Percentiles rank a stretch among this genome's conserved stretches.
These are phyloP conservation scores for Heliothis subflexa DNA, from an alignment of 1,140 invertebrate species.

Conservation along the genomic window DNA sequence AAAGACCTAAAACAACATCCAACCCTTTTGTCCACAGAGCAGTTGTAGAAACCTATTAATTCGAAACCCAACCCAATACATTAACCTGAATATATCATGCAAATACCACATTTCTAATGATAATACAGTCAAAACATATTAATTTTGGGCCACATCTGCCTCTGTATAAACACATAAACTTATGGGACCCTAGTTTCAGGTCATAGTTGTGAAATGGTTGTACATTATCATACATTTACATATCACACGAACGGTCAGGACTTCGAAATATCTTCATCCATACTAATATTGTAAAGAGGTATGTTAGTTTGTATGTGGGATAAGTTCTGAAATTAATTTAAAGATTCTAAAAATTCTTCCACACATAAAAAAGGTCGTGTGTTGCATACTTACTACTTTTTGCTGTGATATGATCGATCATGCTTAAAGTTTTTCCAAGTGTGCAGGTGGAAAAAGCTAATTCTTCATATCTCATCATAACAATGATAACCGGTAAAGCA, in stretches of 20 bases:
- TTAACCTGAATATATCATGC: slow-evolving; percentile 35
- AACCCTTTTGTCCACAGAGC: not conserved
- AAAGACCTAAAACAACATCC: not conserved
- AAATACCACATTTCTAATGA: slow-evolving; percentile 46
- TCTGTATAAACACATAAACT: slow-evolving; percentile 71
- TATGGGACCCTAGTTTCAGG: slow-evolving; percentile 63
- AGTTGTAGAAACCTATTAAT: not conserved
- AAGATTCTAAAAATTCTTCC: too few relatives aligned
- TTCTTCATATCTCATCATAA: too few relatives aligned
- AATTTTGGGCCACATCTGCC: slow-evolving; percentile 76
- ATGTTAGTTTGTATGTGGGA: slow-evolving; percentile 5
- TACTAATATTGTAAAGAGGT: slow-evolving; percentile 8
- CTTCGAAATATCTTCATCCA: not conserved
- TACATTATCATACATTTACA: slow-evolving; percentile 79
- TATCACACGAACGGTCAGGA: slow-evolving; percentile 69
- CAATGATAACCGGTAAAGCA: too few relatives aligned
- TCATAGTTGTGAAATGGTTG: slow-evolving; percentile 67
- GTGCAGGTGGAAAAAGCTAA: too few relatives aligned
- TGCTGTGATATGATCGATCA: too few relatives aligned
- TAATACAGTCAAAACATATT: slow-evolving; percentile 78
- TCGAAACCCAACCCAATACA: slow-evolving; percentile 24
- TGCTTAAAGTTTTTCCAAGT: too few relatives aligned
- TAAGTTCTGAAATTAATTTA: too few relatives aligned
- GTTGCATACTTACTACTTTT: too few relatives aligned
- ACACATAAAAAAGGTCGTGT: too few relatives aligned